Conservation (phyloP, 2,113 vertebrate genomes). For the Oreochromis tanganicae region DNA sequence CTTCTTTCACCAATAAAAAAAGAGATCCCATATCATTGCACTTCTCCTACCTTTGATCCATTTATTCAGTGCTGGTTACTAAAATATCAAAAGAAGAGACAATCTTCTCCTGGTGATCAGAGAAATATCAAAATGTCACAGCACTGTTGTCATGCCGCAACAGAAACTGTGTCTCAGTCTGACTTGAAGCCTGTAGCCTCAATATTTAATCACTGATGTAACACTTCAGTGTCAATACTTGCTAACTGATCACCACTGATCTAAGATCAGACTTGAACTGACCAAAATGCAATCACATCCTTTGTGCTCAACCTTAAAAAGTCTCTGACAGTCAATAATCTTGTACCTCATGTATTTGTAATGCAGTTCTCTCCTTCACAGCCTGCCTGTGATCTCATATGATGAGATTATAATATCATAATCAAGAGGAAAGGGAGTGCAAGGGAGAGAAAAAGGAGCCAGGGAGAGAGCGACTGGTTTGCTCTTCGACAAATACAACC, state of each 20-base stretch:
- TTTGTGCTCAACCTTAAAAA: background rate
- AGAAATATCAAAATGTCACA: background rate
- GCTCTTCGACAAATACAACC: background rate
- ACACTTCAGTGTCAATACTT: background rate
- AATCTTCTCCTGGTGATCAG: background rate
- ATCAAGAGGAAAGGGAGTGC: background rate
- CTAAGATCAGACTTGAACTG: background rate
- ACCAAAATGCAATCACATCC: background rate
- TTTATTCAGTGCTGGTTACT: background rate
- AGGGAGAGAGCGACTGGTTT: background rate
- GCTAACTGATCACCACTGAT: background rate
- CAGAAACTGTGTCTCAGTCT: background rate
- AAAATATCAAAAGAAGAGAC: background rate
- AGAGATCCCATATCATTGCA: background rate
- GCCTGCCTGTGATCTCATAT: background rate
- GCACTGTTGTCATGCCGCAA: background rate
- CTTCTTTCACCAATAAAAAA: background rate
- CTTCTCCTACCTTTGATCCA: background rate
- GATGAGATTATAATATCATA: slow-evolving; percentile 8
- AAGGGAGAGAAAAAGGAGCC: background rate
- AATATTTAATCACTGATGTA: background rate
- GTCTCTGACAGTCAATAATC: background rate
- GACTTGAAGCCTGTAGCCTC: background rate
- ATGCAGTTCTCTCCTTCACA: background rate
- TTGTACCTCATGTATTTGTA: background rate